These are phyloP conservation scores for Dasyurus viverrinus DNA, from an alignment of 2,113 vertebrate genomes.

Conservation along the genomic window DNA sequence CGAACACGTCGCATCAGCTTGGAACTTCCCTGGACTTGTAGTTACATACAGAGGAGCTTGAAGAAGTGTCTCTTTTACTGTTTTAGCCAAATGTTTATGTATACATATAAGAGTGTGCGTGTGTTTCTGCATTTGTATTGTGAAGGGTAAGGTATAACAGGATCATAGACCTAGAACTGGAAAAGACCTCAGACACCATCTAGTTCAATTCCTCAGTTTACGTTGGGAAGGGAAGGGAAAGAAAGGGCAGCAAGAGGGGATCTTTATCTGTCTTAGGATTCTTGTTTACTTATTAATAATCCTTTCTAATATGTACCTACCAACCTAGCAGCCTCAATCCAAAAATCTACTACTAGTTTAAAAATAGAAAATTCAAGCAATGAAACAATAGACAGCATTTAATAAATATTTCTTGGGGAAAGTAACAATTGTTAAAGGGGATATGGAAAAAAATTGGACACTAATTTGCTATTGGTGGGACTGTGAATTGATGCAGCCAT, in stretches of 20 bases:
- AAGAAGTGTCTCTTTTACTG: slow-evolving; percentile 26
- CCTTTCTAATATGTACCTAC: background rate
- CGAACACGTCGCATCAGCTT: slow-evolving; percentile 40
- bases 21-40: slow-evolving; percentile 62
- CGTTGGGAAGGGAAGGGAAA: background rate
- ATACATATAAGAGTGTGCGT: background rate
- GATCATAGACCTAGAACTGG: background rate
- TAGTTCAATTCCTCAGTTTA: background rate
- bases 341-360: background rate
- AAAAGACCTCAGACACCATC: background rate
- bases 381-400: background rate
- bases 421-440: background rate
- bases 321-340: background rate
- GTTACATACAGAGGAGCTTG: slow-evolving; percentile 44
- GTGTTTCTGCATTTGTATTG: background rate
- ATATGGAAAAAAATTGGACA: background rate
- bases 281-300: background rate
- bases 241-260: background rate
- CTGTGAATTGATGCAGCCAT: background rate
- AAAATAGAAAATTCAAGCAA: background rate
- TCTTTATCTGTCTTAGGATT: background rate
- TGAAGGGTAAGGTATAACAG: background rate
- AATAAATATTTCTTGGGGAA: background rate
- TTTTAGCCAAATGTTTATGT: background rate
- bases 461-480: background rate